A percentile compares a stretch with the other conserved stretches of the same genome.
Evolutionary conservation across 2,888 invertebrate genomes (phyloP).

Genomic region (Volucella inflata): DNA sequence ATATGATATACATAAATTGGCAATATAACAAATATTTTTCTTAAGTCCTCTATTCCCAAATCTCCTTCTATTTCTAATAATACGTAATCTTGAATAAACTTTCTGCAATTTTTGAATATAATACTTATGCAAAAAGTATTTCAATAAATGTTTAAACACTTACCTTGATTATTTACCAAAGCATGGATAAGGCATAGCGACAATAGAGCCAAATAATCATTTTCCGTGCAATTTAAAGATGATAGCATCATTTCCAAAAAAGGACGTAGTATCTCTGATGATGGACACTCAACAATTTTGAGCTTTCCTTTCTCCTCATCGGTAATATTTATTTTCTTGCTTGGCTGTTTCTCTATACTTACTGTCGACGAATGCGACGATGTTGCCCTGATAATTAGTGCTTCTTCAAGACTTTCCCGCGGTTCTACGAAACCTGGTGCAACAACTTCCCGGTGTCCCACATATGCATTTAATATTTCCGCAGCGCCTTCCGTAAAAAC

Average conservation of each 20-base stretch:
- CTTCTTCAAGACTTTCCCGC: slow-evolving; percentile 90
- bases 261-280: slow-evolving; percentile 83
- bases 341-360: slow-evolving; percentile 40
- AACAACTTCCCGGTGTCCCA: slow-evolving; percentile 85
- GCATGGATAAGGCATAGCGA: slow-evolving; percentile 96
- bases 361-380: slow-evolving; percentile 73
- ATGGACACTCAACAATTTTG: slow-evolving; percentile 79
- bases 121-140: too few relatives aligned
- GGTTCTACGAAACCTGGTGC: slow-evolving; percentile 89
- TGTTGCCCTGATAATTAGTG: slow-evolving; percentile 85
- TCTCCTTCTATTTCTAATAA: too few relatives aligned
- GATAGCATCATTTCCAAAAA: slow-evolving; percentile 95
- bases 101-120: too few relatives aligned
- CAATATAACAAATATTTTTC: too few relatives aligned
- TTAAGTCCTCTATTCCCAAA: too few relatives aligned
- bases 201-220: slow-evolving; percentile 97
- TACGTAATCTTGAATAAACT: too few relatives aligned
- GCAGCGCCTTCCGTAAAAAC: slow-evolving; percentile 89
- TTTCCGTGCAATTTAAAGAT: slow-evolving; percentile 94
- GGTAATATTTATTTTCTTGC: slow-evolving; percentile 89
- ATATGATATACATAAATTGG: too few relatives aligned
- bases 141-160: slow-evolving; percentile 75
- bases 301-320: slow-evolving; percentile 95
- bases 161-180: slow-evolving; percentile 96
- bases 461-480: slow-evolving; percentile 88